Evolutionary conservation across 2,113 vertebrate genomes (phyloP).

Genomic region (Cygnus buccinator): DNA sequence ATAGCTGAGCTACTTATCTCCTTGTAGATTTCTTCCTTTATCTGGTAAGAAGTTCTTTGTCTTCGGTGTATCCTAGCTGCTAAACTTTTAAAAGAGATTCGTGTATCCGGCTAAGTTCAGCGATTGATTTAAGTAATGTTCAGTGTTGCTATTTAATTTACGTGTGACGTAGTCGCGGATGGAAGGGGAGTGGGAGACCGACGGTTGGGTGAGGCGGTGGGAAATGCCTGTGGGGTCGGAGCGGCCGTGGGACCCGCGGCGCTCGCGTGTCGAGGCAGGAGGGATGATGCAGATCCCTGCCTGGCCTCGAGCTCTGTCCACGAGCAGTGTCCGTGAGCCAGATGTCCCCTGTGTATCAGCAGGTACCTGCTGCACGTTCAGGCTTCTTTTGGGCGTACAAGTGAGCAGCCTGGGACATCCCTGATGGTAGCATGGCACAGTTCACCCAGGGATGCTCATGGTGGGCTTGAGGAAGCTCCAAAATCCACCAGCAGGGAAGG

Average conservation of each 20-base stretch:
- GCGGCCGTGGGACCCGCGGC: accelerated
- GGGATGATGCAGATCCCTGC: not conserved
- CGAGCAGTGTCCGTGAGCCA: accelerated
- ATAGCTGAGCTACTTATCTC: not conserved
- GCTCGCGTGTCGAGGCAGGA: too few relatives aligned
- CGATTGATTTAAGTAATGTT: not conserved
- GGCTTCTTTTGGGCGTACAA: not conserved
- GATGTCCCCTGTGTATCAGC: accelerated
- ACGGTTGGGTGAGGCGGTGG: accelerated
- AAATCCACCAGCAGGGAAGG: accelerated
- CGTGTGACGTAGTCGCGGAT: accelerated
- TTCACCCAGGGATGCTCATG: not conserved
- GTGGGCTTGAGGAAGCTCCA: not conserved
- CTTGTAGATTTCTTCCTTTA: not conserved
- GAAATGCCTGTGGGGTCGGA: accelerated
- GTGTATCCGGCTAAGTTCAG: accelerated
- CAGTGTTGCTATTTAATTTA: not conserved
- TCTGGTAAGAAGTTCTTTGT: not conserved
- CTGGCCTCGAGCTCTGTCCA: not conserved
- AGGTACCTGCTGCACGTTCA: accelerated
- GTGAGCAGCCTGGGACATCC: not conserved
- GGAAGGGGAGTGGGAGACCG: not conserved
- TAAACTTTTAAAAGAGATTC: not conserved
- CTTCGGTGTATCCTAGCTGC: not conserved
- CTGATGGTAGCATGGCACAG: too few relatives aligned